These are phyloP conservation scores for Corynorhinus townsendii DNA, from an alignment of 2,113 vertebrate species.

Conservation along the genomic window DNA sequence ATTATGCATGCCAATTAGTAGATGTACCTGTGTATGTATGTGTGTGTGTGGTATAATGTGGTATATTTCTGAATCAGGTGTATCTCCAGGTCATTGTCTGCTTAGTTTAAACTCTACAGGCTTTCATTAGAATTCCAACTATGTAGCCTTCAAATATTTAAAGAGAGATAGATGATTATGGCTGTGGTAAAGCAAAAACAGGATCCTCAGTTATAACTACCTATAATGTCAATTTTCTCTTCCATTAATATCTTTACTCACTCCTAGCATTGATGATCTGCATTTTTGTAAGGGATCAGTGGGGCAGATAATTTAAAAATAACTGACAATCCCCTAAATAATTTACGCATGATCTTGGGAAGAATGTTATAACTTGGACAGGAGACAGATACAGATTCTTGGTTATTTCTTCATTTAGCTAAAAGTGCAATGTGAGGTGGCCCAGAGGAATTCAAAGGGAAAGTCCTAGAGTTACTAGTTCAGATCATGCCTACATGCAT, in stretches of 20 bases:
- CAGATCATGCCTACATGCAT: not conserved
- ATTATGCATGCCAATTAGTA: not conserved
- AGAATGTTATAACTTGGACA: not conserved
- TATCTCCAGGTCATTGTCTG: not conserved
- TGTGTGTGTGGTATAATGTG: not conserved
- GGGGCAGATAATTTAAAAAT: conserved; percentile 48
- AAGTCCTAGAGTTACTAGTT: not conserved
- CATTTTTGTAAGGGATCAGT: conserved; percentile 16
- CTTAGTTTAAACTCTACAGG: not conserved
- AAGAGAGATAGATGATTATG: not conserved
- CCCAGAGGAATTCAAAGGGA: not conserved
- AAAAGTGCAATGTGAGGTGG: not conserved
- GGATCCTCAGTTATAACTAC: not conserved
- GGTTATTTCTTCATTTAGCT: not conserved
- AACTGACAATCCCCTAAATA: not conserved
- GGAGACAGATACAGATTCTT: not conserved
- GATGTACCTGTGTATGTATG: not conserved
- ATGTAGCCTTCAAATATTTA: not conserved
- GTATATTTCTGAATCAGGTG: not conserved
- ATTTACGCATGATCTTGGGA: conserved; percentile 17
- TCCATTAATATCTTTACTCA: not conserved
- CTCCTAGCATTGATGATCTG: not conserved
- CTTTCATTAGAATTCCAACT: not conserved
- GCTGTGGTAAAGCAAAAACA: not conserved
- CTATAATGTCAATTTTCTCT: conserved; percentile 20